Evolutionary conservation across 1,140 invertebrate species (phyloP).

Genomic region (Penaeus vannamei): DNA sequence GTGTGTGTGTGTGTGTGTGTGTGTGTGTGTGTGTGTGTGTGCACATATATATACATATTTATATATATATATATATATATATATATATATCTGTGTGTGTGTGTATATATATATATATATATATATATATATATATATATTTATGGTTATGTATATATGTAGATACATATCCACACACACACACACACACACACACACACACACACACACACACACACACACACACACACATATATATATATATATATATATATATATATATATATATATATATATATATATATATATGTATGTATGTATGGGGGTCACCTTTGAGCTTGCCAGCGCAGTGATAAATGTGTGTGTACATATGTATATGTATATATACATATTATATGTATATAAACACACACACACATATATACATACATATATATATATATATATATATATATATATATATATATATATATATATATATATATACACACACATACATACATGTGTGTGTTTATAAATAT

Average conservation of each 20-base stretch:
- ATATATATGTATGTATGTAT: constrained; percentile 13
- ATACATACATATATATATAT: neutral
- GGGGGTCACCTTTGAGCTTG: too few species aligned
- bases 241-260: constrained; percentile 7
- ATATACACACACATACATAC: neutral
- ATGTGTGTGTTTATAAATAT: neutral
- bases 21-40: neutral
- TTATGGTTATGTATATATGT: neutral
- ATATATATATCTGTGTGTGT: neutral
- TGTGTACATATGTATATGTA: neutral
- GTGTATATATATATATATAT: constrained; percentile 3
- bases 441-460: constrained; percentile 5
- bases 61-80: neutral
- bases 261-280: constrained; percentile 29
- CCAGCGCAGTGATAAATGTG: too few species aligned
- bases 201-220: neutral
- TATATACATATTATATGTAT: neutral
- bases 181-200: neutral
- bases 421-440: constrained; percentile 13
- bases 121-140: neutral
- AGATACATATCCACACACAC: neutral
- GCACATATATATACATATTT: neutral
- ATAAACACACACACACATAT: neutral
- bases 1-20: neutral
- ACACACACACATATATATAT: neutral